Evolutionary conservation across 2,113 vertebrate genomes (phyloP).

Genomic region (Casuarius casuarius): DNA sequence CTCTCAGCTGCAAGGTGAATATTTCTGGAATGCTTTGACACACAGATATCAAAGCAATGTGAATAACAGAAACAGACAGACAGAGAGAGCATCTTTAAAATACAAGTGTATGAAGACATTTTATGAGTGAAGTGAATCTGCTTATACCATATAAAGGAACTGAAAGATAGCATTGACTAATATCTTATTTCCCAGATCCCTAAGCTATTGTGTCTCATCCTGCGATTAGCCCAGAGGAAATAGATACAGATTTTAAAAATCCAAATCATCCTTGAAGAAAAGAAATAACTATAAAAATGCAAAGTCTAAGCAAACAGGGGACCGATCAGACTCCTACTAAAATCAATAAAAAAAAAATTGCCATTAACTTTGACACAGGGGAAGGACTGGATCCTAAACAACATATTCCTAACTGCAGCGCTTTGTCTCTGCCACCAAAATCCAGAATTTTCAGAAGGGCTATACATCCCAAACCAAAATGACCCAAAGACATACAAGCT

Average conservation of each 20-base stretch:
- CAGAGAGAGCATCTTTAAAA: slow-evolving; percentile 10
- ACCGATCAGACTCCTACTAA: background rate
- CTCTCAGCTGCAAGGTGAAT: background rate
- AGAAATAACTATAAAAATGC: background rate
- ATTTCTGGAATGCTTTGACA: background rate
- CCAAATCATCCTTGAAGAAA: background rate
- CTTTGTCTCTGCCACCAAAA: background rate
- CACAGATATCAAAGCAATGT: background rate
- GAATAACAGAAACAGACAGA: background rate
- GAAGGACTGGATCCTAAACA: background rate
- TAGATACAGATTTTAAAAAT: background rate
- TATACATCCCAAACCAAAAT: background rate
- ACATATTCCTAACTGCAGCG: background rate
- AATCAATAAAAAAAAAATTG: background rate
- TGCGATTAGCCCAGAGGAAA: slow-evolving; percentile 10
- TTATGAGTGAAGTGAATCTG: background rate
- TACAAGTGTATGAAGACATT: background rate
- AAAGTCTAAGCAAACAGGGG: background rate
- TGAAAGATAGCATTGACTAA: slow-evolving; percentile 2
- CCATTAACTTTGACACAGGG: background rate
- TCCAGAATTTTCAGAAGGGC: background rate
- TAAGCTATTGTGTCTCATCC: background rate
- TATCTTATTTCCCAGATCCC: slow-evolving; percentile 2
- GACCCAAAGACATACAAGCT: background rate
- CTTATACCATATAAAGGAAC: slow-evolving; percentile 13